Evolutionary conservation across 2,797 vertebrate genomes (phyloP), one percentile per base, ranked within the genome.

Genomic region (Girardinus metallicus): DNA sequence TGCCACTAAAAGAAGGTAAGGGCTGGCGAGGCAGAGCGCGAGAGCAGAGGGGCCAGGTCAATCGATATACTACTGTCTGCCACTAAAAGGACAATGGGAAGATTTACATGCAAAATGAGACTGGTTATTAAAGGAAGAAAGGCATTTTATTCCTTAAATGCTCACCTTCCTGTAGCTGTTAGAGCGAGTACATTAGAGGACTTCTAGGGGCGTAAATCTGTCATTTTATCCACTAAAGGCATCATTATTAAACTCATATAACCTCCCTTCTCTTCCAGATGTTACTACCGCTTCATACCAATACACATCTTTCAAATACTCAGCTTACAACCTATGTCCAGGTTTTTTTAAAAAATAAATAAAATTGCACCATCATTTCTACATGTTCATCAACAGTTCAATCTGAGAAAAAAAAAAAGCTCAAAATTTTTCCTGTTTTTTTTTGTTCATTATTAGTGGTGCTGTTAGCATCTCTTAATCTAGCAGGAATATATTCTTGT

Each of bases 1-100:
- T 94, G 93, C 92, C 91, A 89, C 89, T 85, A 87, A 85, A 93
- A 77, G 78, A 85, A 76, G 85, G 88, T 87, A 83, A 78, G 81
- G 82, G 78, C 74, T 15, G 18, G 21, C 80, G 47, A 85, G 66
- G 31, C 31, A 77, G 55, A 62, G 66, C 23, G 21, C 10, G 49
- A 72, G 81, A 60, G 68, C 64, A 57, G 70, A 49, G 64, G 6
- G 44, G 74, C 71, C 76, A 70, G 73, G 66, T 76, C 34, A 53
- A 86, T 92, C 90, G 87, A 92, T 92, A 89, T 51, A 29, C 76
- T 66, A 77, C 83, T 87, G 81, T 81, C 68, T 79, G 71, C 39
- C 41, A 80, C 51, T 79, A 79, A 88, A 79, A 83, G 10, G 43
- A 75, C 5, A 76, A 76, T 88, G 53, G 82, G 77, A 85, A 86